phyloP scores from a whole-genome alignment of 2,888 invertebrate species.

The Lithosia quadra region DNA sequence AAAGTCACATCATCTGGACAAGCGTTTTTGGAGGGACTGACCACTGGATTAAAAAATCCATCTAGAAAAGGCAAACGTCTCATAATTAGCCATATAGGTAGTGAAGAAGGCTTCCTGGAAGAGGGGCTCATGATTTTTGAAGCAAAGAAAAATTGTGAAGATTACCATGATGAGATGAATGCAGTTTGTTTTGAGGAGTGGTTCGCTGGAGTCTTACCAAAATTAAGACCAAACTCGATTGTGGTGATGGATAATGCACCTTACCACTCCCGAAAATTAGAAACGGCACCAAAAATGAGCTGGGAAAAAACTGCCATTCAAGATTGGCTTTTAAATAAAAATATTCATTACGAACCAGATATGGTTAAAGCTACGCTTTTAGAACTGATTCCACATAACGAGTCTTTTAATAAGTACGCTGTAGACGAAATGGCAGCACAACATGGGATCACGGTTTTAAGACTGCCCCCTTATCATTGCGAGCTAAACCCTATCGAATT shows the following conservation, averaged over 20 bases:
- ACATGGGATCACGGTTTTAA: too few species aligned
- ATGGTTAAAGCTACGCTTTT: too few species aligned
- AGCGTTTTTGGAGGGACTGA: conserved; percentile 36
- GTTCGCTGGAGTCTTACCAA: conserved; percentile 37
- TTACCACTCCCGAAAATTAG: too few species aligned
- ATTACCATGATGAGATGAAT: conserved; percentile 49
- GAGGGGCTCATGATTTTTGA: conserved; percentile 35
- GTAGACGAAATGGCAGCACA: conserved; percentile 26
- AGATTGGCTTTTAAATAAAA: conserved; percentile 23
- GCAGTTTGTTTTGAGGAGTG: conserved; percentile 41
- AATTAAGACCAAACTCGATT: conserved; percentile 15
- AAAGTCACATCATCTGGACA: conserved; percentile 24
- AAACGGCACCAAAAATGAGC: not conserved
- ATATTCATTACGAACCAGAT: conserved; percentile 12
- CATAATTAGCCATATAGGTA: conserved; percentile 41
- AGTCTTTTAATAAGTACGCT: conserved; percentile 1
- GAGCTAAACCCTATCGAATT: not conserved
- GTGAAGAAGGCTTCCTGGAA: conserved; percentile 41
- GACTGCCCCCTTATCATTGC: not conserved
- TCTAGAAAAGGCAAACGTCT: too few species aligned
- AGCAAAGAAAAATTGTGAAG: conserved; percentile 27
- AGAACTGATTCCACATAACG: too few species aligned
- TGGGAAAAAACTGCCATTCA: not conserved
- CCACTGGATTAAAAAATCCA: too few species aligned
- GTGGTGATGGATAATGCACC: too few species aligned